Evolutionary conservation across 2,888 invertebrate species (phyloP).

Genomic region (Phyllotreta striolata): DNA sequence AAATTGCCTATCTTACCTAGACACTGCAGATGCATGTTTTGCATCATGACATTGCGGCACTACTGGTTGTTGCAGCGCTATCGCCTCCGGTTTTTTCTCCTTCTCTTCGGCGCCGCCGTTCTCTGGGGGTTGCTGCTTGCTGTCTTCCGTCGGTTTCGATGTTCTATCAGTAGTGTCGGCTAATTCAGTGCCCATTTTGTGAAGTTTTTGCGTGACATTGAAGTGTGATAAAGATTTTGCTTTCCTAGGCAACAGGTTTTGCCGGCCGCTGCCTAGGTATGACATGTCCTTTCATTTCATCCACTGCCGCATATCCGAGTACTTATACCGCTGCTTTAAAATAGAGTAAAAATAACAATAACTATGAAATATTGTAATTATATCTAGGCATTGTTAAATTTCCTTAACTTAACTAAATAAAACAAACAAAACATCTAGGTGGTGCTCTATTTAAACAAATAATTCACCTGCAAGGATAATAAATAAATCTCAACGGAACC

Average conservation of each 20-base stretch:
- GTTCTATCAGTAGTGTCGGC: conserved; percentile 21
- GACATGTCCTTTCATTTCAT: conserved; percentile 20
- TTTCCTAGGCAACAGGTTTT: conserved; percentile 44
- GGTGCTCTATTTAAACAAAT: too few relatives aligned
- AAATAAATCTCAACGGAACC: too few relatives aligned
- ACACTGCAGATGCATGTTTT: conserved; percentile 7
- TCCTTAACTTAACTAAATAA: too few relatives aligned
- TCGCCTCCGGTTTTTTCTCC: background rate
- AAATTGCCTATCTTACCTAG: conserved; percentile 8
- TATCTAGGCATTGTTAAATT: too few relatives aligned
- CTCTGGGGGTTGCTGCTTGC: background rate
- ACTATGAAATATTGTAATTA: background rate
- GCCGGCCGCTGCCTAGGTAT: conserved; percentile 43
- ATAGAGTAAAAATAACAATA: background rate
- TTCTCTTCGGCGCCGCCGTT: conserved; percentile 2
- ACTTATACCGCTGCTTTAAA: background rate
- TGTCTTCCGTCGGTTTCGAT: background rate
- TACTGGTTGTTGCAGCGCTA: background rate
- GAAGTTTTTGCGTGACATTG: conserved; percentile 44
- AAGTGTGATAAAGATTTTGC: conserved; percentile 41
- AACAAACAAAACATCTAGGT: too few relatives aligned
- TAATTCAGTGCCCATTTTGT: conserved; percentile 41
- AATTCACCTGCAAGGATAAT: too few relatives aligned
- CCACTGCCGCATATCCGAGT: background rate
- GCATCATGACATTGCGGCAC: background rate